Evolutionary conservation across 2,888 invertebrate genomes (phyloP).

Genomic region (Oscheius sp.): DNA sequence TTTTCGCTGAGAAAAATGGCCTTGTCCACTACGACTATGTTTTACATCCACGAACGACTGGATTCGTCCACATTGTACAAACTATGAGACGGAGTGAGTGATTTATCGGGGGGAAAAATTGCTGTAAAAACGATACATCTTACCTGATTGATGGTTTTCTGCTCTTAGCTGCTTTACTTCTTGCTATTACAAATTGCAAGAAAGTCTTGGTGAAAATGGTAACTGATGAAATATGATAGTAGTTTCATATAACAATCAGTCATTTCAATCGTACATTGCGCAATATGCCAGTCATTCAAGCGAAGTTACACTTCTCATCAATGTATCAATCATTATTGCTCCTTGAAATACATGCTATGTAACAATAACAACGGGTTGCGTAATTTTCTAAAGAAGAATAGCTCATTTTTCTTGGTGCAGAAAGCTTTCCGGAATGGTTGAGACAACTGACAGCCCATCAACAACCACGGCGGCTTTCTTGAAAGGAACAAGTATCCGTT

Average conservation of each 20-base stretch:
- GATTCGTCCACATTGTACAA: conserved; percentile 75
- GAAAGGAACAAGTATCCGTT: conserved; percentile 23
- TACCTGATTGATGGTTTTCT: conserved; percentile 10
- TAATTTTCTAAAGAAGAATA: background rate
- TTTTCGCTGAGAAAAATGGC: conserved; percentile 76
- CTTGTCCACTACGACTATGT: conserved; percentile 80
- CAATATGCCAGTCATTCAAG: conserved; percentile 25
- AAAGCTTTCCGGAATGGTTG: background rate
- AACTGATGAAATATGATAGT: background rate
- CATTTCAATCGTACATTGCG: conserved; percentile 27
- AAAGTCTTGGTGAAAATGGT: background rate
- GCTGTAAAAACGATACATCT: conserved; percentile 9
- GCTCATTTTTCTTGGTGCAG: background rate
- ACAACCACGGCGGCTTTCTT: conserved; percentile 17
- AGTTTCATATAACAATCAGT: conserved; percentile 21
- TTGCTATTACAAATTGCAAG: background rate
- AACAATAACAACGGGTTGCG: conserved; percentile 28
- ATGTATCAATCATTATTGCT: conserved; percentile 16
- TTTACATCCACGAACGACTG: conserved; percentile 86
- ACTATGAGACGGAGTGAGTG: conserved; percentile 73
- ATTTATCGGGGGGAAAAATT: background rate
- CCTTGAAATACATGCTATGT: conserved; percentile 6
- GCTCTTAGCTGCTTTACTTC: background rate
- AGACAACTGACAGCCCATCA: conserved; percentile 25
- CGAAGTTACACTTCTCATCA: conserved; percentile 17